Evolutionary conservation across 2,797 vertebrate species (phyloP).

Genomic region (Amblyopsis hoosieri): DNA sequence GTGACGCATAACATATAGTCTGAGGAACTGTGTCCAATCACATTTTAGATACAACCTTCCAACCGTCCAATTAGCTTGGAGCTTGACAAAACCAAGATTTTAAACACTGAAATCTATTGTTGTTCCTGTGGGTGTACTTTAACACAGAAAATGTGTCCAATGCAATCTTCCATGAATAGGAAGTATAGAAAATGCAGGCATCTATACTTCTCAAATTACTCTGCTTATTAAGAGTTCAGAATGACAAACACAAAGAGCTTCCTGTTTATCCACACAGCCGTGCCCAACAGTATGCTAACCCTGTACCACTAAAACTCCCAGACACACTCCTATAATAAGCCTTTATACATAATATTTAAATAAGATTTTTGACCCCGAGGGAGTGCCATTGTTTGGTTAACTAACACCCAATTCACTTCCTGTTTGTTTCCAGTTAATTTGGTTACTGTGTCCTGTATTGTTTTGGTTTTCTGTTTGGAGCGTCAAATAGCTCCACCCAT

Average conservation of each 20-base stretch:
- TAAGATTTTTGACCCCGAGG: too few relatives aligned
- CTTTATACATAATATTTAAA: constrained; percentile 2
- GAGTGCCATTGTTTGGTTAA: too few relatives aligned
- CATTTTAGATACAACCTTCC: constrained; percentile 16
- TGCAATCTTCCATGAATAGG: constrained; percentile 21
- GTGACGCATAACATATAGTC: constrained; percentile 39
- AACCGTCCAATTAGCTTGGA: not conserved
- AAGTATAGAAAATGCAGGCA: constrained; percentile 20
- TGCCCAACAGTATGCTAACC: constrained; percentile 34
- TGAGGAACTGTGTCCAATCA: constrained; percentile 31
- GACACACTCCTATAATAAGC: constrained; percentile 21
- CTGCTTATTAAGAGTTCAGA: constrained; percentile 40
- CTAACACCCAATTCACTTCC: too few relatives aligned
- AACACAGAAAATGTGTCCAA: constrained; percentile 18
- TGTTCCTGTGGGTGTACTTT: constrained; percentile 46
- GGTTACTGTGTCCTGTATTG: too few relatives aligned
- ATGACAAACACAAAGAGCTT: constrained; percentile 56
- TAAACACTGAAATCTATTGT: constrained; percentile 23
- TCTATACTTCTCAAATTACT: constrained; percentile 42
- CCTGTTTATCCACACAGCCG: constrained; percentile 40
- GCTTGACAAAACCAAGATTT: constrained; percentile 28
- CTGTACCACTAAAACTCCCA: constrained; percentile 31
- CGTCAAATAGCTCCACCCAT: too few relatives aligned
- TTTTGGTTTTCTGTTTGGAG: too few relatives aligned
- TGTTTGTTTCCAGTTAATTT: too few relatives aligned